These are phyloP conservation scores for Boulengeromyrus knoepffleri DNA, from an alignment of 2,113 vertebrate genomes.

Conservation along the genomic window DNA sequence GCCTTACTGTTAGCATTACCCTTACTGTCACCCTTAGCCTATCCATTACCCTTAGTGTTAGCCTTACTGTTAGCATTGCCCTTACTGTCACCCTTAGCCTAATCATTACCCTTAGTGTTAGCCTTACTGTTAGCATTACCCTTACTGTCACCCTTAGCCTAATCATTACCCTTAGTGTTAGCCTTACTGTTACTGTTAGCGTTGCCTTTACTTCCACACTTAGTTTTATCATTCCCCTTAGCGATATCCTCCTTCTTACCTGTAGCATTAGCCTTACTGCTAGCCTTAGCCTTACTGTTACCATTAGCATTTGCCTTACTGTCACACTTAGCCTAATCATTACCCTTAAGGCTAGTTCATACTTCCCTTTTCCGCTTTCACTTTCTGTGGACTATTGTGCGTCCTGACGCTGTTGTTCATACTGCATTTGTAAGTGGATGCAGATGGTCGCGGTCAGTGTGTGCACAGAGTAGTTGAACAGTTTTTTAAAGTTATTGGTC, in stretches of 20 bases:
- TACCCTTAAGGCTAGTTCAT: neutral
- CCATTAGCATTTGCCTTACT: neutral
- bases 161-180: neutral
- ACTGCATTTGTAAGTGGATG: neutral
- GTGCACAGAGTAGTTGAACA: neutral
- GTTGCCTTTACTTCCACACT: too few relatives aligned
- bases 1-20: neutral
- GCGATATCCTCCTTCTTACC: too few relatives aligned
- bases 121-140: neutral
- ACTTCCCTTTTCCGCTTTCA: neutral
- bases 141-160: neutral
- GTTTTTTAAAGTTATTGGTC: neutral
- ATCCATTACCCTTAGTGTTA: too few relatives aligned
- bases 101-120: neutral
- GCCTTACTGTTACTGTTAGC: neutral
- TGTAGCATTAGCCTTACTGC: too few relatives aligned
- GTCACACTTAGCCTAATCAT: neutral
- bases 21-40: neutral
- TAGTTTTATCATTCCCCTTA: neutral
- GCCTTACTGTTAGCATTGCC: too few relatives aligned
- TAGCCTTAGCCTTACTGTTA: neutral
- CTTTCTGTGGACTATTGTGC: neutral
- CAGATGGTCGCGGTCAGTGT: neutral
- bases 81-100: too few relatives aligned
- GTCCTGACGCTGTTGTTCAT: neutral